Evolutionary conservation across 2,797 vertebrate species (phyloP), one percentile per base, ranked within the genome.

Genomic region (Micropoecilia bifurca): DNA sequence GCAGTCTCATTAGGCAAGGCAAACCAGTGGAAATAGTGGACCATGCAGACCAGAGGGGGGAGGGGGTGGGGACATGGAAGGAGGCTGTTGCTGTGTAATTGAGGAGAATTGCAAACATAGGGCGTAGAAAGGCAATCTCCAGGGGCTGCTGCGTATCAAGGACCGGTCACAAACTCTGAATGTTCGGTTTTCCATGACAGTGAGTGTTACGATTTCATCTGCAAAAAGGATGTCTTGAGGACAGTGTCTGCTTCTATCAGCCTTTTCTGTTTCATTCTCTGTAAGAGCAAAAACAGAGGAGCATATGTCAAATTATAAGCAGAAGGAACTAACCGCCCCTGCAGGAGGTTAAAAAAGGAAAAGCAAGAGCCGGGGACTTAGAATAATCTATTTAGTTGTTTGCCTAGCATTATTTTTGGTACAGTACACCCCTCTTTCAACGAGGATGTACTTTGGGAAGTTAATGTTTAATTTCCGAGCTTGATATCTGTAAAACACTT

Each of bases 1-100:
- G 86, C 72, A 66, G 80, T 88, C 87, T 90, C 85, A 91, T 91
- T 89, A 89, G 82, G 75, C 45, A 57, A 75, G 43, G 77, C n/a
- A 88, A 84, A 76, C 61, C 77, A 69, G 22, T 84, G 90, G 91
- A 91, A 92, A 91, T 87, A 84, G 78, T 83, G 77, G 74, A 87
- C 78, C 45, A 43, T 71, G 68, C 47, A 75, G 69, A 76, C 25
- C 77, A 47, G 75, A 36, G 84, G 88, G 86, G 88, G 33, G 33
- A 33, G 5, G 6, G 4, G 39, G 39, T 77, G 85, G 86, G 88
- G 81, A 81, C 86, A 75, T 59, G 80, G 76, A 50, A 72, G 28
- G 82, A 84, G 77, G 74, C 87, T 83, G 85, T 88, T 83, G 83
- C 82, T 73, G 88, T 87, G 90, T 91, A 90, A 90, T 88, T 45